Evolutionary conservation across 2,113 vertebrate genomes (phyloP).

Genomic region (Oenanthe melanoleuca): DNA sequence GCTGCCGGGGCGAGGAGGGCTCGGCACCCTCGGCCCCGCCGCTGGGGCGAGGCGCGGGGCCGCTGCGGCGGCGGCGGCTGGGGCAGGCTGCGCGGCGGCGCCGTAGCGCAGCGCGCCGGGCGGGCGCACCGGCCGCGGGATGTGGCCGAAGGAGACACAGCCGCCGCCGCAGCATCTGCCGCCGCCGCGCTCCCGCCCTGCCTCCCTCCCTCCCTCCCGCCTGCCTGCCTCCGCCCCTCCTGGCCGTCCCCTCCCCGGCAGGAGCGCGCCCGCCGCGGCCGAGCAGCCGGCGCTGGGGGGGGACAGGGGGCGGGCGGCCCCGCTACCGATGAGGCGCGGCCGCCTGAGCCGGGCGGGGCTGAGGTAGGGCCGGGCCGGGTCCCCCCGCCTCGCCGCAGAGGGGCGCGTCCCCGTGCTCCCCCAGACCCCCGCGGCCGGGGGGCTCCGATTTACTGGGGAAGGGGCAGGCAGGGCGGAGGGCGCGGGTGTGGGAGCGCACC

Average conservation of each 20-base stretch:
- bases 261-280: slow-evolving; percentile 53
- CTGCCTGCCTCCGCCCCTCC: slow-evolving; percentile 11
- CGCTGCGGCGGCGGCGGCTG: too few species aligned
- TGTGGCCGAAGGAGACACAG: too few species aligned
- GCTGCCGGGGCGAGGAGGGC: too few species aligned
- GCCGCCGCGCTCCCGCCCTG: too few species aligned
- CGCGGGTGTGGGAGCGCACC: neutral
- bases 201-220: neutral
- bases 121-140: too few species aligned
- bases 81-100: too few species aligned
- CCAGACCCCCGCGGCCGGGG: neutral
- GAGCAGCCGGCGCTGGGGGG: slow-evolving; percentile 5
- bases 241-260: slow-evolving; percentile 31
- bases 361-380: neutral
- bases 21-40: too few species aligned
- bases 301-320: neutral
- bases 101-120: too few species aligned
- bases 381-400: neutral
- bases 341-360: slow-evolving; percentile 13
- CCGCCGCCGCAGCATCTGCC: too few species aligned
- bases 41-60: too few species aligned
- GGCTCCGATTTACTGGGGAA: neutral
- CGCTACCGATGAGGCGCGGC: neutral
- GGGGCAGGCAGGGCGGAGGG: neutral
- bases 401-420: neutral